phyloP scores from a whole-genome alignment of 2,797 vertebrate species.

The Anguilla obscura region DNA sequence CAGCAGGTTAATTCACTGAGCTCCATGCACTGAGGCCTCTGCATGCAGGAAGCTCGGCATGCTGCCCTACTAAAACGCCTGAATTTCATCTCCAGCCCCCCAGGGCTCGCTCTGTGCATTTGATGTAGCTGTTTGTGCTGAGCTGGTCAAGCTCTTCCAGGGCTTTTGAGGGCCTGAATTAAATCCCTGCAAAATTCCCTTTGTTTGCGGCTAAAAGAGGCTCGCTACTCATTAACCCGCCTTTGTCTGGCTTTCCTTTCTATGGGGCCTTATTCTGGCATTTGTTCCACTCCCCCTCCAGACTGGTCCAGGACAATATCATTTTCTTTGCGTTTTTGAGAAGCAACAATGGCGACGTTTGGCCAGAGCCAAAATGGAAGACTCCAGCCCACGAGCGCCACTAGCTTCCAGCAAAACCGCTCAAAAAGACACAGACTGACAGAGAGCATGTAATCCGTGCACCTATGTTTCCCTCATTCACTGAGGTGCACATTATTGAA shows the following conservation, averaged over 20 bases:
- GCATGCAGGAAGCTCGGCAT: not conserved
- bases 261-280: not conserved
- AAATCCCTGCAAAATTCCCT: constrained; percentile 27
- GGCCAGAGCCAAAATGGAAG: not conserved
- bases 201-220: constrained; percentile 26
- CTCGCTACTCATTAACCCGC: constrained; percentile 22
- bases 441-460: not conserved
- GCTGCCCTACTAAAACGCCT: constrained; percentile 12
- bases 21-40: not conserved
- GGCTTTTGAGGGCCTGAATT: constrained; percentile 21
- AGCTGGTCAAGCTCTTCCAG: constrained; percentile 28
- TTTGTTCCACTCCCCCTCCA: not conserved
- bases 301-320: not conserved
- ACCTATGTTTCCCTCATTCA: not conserved
- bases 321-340: constrained; percentile 12
- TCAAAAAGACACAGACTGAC: not conserved
- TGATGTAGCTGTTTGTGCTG: constrained; percentile 31
- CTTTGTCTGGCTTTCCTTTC: not conserved
- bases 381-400: not conserved
- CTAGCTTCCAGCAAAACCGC: not conserved
- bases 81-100: constrained; percentile 16
- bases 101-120: constrained; percentile 2
- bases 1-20: not conserved
- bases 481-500: not conserved
- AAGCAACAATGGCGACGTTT: not conserved